Percentiles rank a stretch among this genome's conserved stretches.
phyloP scores from a whole-genome alignment of 2,113 vertebrate species.

The Pitta sordida region DNA sequence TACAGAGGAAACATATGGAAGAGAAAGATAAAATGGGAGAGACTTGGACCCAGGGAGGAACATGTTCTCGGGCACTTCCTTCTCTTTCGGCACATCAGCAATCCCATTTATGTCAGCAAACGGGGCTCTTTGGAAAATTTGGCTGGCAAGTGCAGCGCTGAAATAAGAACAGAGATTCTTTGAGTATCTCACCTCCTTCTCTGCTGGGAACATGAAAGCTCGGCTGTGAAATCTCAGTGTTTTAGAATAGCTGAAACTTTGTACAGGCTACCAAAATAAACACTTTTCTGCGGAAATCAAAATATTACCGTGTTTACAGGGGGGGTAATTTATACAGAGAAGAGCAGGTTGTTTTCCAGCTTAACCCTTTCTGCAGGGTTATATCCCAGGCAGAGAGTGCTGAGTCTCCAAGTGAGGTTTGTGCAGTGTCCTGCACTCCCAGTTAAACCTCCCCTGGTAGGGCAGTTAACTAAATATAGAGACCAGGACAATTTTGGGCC shows the following conservation, averaged over 20 bases:
- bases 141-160: conserved; percentile 8
- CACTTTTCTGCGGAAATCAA: neutral
- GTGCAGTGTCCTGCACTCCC: neutral
- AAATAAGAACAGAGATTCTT: conserved; percentile 47
- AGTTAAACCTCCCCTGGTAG: neutral
- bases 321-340: neutral
- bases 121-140: conserved; percentile 4
- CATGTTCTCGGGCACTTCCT: neutral
- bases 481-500: neutral
- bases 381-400: neutral
- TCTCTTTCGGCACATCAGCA: neutral
- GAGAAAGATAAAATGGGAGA: conserved; percentile 39
- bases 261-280: conserved; percentile 23
- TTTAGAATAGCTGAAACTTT: conserved; percentile 38
- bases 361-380: neutral
- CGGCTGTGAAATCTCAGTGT: neutral
- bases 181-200: conserved; percentile 53
- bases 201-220: conserved; percentile 39
- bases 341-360: neutral
- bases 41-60: neutral
- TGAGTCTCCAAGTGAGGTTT: neutral
- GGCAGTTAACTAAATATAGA: neutral
- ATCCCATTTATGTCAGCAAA: conserved; percentile 39
- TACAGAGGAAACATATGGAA: conserved; percentile 54
- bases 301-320: neutral